phyloP scores from a whole-genome alignment of 2,113 vertebrate genomes.

The Grammatotria lemairii region DNA sequence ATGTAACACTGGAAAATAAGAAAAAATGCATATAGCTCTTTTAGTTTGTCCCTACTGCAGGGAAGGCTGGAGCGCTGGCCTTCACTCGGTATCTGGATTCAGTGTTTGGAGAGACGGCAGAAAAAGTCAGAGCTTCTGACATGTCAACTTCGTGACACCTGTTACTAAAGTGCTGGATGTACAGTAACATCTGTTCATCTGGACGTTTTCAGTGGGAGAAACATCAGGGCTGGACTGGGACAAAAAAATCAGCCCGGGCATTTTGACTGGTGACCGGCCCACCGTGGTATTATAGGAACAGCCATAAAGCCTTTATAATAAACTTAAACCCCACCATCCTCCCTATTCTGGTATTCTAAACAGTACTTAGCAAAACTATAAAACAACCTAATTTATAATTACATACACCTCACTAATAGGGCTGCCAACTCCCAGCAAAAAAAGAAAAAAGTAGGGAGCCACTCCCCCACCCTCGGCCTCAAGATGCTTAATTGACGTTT shows the following conservation, averaged over 20 bases:
- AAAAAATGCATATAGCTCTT: neutral
- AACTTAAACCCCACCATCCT: no score
- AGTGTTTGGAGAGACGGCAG: neutral
- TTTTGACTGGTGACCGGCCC: no score
- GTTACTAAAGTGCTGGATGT: neutral
- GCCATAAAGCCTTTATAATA: no score
- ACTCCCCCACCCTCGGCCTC: no score
- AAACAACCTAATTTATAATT: no score
- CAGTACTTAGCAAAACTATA: no score
- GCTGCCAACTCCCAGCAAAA: no score
- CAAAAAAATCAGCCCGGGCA: neutral
- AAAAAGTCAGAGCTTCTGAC: neutral
- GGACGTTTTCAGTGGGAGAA: neutral
- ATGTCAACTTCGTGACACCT: neutral
- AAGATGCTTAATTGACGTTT: no score
- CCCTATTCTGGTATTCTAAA: no score
- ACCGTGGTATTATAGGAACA: no score
- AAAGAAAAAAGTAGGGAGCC: no score
- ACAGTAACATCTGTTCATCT: neutral
- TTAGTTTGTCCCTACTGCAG: neutral
- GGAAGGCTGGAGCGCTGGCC: neutral
- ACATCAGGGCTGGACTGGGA: neutral
- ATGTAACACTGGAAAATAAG: slow-evolving; percentile 73
- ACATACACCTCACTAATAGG: no score
- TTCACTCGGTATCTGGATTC: neutral